Evolutionary conservation across 2,888 invertebrate species (phyloP).

Genomic region (Ametastegia equiseti): DNA sequence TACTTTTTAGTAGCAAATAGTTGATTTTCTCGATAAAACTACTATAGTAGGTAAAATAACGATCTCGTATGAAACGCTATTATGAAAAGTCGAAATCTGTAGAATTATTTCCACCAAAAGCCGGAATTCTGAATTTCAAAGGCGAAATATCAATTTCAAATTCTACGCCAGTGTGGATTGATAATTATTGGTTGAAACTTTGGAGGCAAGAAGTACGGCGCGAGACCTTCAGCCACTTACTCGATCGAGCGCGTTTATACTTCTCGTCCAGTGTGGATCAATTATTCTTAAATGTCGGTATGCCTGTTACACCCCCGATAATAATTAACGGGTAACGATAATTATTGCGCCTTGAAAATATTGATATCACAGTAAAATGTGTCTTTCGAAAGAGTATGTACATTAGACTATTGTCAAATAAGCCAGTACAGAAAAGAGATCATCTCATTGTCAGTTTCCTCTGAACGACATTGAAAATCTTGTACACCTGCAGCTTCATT

Average conservation of each 20-base stretch:
- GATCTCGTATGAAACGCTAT: too few species aligned
- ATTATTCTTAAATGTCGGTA: neutral
- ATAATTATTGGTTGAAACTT: neutral
- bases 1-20: too few species aligned
- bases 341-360: neutral
- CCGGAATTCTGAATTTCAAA: neutral
- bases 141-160: neutral
- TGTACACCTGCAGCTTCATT: too few species aligned
- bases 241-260: slow-evolving; percentile 12
- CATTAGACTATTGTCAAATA: neutral
- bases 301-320: neutral
- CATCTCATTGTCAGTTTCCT: too few species aligned
- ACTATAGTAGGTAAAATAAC: too few species aligned
- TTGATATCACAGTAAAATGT: neutral
- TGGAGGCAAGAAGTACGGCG: neutral
- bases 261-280: slow-evolving; percentile 19
- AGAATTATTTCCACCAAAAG: too few species aligned
- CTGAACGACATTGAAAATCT: too few species aligned
- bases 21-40: too few species aligned
- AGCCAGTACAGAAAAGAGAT: neutral
- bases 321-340: neutral
- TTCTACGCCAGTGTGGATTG: slow-evolving; percentile 33
- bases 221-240: neutral
- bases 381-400: neutral
- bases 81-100: too few species aligned